Conservation (phyloP, 2,797 vertebrate species). For the Acomys russatus region DNA sequence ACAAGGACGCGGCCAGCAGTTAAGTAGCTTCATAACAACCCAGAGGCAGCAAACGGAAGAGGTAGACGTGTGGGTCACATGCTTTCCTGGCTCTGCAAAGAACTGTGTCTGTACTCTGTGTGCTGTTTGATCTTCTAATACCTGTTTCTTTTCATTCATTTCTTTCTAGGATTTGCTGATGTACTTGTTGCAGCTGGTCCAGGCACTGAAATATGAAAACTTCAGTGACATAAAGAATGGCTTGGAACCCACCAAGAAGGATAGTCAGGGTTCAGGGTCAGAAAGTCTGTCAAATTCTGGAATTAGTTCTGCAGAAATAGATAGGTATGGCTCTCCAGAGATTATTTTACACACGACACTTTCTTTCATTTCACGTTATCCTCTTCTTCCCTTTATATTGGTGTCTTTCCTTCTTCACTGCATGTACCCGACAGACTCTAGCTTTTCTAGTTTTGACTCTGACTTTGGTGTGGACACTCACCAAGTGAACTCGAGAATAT, state of each 20-base stretch:
- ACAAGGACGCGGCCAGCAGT: not conserved
- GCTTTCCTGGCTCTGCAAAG: not conserved
- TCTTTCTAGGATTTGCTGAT: constrained; percentile 94
- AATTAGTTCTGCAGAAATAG: constrained; percentile 89
- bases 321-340: constrained; percentile 91
- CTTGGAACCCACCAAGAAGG: constrained; percentile 95
- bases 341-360: not conserved
- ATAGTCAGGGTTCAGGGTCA: constrained; percentile 93
- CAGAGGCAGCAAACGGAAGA: not conserved
- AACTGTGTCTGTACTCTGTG: not conserved
- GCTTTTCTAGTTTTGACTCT: not conserved
- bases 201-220: constrained; percentile 98
- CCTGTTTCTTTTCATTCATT: constrained; percentile 22
- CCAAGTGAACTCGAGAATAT: not conserved
- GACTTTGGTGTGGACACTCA: not conserved
- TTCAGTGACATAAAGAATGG: constrained; percentile 97
- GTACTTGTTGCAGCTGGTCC: constrained; percentile 98
- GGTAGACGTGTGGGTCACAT: not conserved
- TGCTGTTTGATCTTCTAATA: constrained; percentile 39
- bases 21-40: not conserved
- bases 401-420: not conserved
- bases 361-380: not conserved
- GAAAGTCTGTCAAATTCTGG: constrained; percentile 91
- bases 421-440: not conserved
- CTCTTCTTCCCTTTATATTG: not conserved